phyloP scores from a whole-genome alignment of 1,140 invertebrate species.

The Drosophila pectinifera region DNA sequence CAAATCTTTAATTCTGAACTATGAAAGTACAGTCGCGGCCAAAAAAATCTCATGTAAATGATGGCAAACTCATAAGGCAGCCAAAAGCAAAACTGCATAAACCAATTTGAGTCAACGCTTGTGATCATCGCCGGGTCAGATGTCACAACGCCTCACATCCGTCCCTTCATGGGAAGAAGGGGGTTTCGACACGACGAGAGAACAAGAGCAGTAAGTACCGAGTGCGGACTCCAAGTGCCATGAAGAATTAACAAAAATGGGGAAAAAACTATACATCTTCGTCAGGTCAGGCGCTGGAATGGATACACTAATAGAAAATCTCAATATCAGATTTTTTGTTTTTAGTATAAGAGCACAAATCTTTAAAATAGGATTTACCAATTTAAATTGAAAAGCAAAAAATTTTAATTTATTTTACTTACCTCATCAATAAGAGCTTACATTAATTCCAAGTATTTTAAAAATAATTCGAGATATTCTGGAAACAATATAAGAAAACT shows the following conservation, averaged over 20 bases:
- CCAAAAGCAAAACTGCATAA: conserved; percentile 38
- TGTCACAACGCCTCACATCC: conserved; percentile 69
- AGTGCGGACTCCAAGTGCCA: conserved; percentile 63
- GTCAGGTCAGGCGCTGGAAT: conserved; percentile 40
- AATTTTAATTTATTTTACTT: no score
- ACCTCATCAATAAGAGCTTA: no score
- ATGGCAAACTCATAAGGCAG: conserved; percentile 47
- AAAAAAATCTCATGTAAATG: conserved; percentile 38
- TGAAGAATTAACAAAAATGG: conserved; percentile 69
- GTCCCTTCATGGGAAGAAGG: conserved; percentile 46
- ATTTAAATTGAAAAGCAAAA: no score
- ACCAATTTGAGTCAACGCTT: conserved; percentile 40
- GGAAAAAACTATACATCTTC: conserved; percentile 74
- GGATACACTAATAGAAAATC: background rate
- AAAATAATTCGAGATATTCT: no score
- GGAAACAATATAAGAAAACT: no score
- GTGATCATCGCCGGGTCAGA: conserved; percentile 58
- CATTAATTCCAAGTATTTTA: no score
- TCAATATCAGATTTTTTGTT: no score
- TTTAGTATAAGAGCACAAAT: no score
- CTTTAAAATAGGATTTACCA: no score
- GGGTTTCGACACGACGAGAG: conserved; percentile 29
- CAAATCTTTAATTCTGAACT: conserved; percentile 11
- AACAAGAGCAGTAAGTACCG: conserved; percentile 40
- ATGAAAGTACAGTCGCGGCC: conserved; percentile 16